phyloP scores from a whole-genome alignment of 1,140 invertebrate species.

The Aphelenchoides besseyi region DNA sequence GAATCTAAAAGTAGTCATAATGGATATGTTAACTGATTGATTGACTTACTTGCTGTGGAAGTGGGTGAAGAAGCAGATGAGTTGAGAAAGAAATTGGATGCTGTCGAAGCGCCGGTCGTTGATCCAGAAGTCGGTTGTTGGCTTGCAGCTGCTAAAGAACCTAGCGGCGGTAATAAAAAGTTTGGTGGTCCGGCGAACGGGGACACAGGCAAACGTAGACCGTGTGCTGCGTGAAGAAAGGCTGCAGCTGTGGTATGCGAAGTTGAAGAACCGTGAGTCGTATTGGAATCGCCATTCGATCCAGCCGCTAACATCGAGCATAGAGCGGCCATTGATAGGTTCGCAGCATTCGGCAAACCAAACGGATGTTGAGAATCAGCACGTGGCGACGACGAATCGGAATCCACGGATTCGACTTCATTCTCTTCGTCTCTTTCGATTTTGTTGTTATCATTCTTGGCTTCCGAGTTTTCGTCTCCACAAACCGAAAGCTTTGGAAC shows the following conservation, averaged over 20 bases:
- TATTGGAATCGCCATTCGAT: not conserved
- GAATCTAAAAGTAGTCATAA: not conserved
- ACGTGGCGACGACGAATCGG: not conserved
- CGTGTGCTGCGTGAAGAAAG: not conserved
- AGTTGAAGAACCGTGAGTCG: not conserved
- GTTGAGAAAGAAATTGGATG: not conserved
- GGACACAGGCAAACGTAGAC: not conserved
- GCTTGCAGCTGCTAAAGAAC: not conserved
- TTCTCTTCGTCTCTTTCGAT: slow-evolving; percentile 7
- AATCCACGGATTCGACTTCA: not conserved
- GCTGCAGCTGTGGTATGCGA: too few relatives aligned
- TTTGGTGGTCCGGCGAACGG: not conserved
- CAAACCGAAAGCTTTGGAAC: not conserved
- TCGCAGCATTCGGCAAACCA: not conserved
- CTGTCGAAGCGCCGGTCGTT: too few relatives aligned
- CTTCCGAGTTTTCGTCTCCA: not conserved
- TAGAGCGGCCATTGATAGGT: not conserved
- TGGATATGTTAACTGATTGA: not conserved
- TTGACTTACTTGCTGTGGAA: not conserved
- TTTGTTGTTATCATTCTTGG: not conserved
- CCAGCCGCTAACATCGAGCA: not conserved
- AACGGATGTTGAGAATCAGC: not conserved
- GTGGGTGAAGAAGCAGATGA: not conserved
- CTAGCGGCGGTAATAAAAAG: not conserved
- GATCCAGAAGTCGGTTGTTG: too few relatives aligned